Percentiles rank a stretch among this genome's conserved stretches.
These are phyloP conservation scores for Emmelina monodactyla DNA, from an alignment of 2,888 invertebrate species.

Conservation along the genomic window DNA sequence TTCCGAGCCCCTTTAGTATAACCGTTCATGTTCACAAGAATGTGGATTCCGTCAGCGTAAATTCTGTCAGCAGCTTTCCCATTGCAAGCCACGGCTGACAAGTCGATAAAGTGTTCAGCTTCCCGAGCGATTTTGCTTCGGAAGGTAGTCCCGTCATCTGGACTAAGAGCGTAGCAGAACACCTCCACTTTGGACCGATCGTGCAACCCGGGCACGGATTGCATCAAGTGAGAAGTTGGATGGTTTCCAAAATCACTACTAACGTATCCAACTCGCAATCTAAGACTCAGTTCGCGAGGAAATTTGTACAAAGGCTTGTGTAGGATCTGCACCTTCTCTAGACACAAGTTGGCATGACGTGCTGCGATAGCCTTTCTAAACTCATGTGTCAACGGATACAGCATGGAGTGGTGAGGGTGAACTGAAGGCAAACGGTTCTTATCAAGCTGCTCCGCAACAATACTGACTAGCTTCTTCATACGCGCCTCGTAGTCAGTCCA, in stretches of 20 bases:
- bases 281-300: constrained; percentile 71
- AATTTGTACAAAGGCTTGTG: constrained; percentile 91
- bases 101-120: constrained; percentile 95
- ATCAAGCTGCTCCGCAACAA: constrained; percentile 97
- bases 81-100: constrained; percentile 93
- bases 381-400: constrained; percentile 96
- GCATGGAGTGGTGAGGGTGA: constrained; percentile 99
- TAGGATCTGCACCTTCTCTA: constrained; percentile 96
- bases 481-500: constrained; percentile 98
- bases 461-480: constrained; percentile 95
- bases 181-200: constrained; percentile 87
- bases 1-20: constrained; percentile 99
- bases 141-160: constrained; percentile 98
- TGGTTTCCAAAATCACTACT: constrained; percentile 99
- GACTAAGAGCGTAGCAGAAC: constrained; percentile 91
- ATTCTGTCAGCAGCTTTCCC: constrained; percentile 98
- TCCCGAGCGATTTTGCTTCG: constrained; percentile 94
- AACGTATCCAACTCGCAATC: constrained; percentile 94
- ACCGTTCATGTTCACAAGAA: constrained; percentile 99
- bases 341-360: constrained; percentile 95
- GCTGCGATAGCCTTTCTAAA: constrained; percentile 97
- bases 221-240: constrained; percentile 99
- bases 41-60: constrained; percentile 93
- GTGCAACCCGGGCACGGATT: constrained; percentile 96
- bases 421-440: constrained; percentile 98